Base-by-base conservation (phyloP, 2,113 vertebrate species). In the Oreochromis spilurus region DNA sequence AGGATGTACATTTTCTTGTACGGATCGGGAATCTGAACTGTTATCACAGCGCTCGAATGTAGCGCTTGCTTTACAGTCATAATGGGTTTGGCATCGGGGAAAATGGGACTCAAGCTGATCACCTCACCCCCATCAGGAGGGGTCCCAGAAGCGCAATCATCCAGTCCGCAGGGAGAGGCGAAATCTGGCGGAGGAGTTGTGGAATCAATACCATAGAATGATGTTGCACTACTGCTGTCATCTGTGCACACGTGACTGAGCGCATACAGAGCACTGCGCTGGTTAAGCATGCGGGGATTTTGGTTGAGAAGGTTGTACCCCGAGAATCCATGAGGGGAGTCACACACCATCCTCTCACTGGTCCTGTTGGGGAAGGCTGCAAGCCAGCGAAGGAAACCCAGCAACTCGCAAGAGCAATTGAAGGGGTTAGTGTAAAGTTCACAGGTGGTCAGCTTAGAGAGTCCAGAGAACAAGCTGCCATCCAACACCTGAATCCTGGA, bases 401-500 rank as follows among this genome's bases (percentile, higher is more conserved):
- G 95, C 16, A 99, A 97, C 95, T 99, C 97, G 0, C 99, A 99
- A 55, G 98, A 99, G 93, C 99, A 99, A 92, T 97, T 97, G 96
- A 99, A 99, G 1, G 99, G 99, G 95, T 99, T 99, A 85, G 97
- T 98, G 95, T 99, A 99, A 16, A 99, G 97, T 93, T 99, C 98
- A 34, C 99, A 99, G 17, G 98, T 98, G 0, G 97, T 98, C 52
- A 99, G 97, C 89, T 97, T 98, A 17, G 94, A 93, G 86, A 99
- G 97, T 79, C 97, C 97, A 0, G 96, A 93, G 72, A 99, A 99
- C 88, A 98, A 97, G 88, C 93, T 94, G 57, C 98, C 96, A 89
- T 99, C 98, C 75, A 99, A 91, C 89, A 97, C 96, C 94, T 99
- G 99, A 93, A 99, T 98, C 92, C 98, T 96, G 87, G 26, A 77